Conservation (phyloP, 2,888 invertebrate genomes). For the Pheosia tremula region DNA sequence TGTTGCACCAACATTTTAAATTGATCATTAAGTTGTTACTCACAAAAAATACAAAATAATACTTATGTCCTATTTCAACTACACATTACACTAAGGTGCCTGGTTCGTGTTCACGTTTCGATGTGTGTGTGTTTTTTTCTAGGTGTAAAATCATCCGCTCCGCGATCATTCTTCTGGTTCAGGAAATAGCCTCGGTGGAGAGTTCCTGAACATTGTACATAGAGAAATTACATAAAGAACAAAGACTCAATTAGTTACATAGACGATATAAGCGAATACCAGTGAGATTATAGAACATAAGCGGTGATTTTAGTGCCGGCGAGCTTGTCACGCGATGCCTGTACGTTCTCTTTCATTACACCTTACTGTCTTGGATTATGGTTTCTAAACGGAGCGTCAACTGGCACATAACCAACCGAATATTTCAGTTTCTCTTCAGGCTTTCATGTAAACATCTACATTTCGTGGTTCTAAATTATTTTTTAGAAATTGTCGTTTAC, state of each 20-base stretch:
- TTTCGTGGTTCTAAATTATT: not conserved
- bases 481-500: not conserved
- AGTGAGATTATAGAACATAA: conserved; percentile 82
- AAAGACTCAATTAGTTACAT: conserved; percentile 83
- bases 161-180: conserved; percentile 84
- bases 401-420: not conserved
- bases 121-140: conserved; percentile 80
- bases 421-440: too few relatives aligned
- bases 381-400: not conserved
- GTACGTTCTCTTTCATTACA: conserved; percentile 76
- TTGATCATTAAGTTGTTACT: conserved; percentile 24
- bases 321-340: conserved; percentile 73
- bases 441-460: not conserved
- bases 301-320: conserved; percentile 83
- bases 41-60: conserved; percentile 28
- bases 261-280: conserved; percentile 78
- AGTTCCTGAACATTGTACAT: conserved; percentile 80
- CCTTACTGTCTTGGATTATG: conserved; percentile 29
- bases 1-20: conserved; percentile 33
- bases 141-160: conserved; percentile 84
- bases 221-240: conserved; percentile 75
- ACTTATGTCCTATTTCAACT: not conserved
- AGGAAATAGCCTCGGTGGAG: conserved; percentile 79
- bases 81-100: conserved; percentile 48
- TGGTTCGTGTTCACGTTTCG: conserved; percentile 66